Percentiles rank a stretch among this genome's conserved stretches.
phyloP scores from a whole-genome alignment of 2,797 vertebrate species.

The Sciurus carolinensis region DNA sequence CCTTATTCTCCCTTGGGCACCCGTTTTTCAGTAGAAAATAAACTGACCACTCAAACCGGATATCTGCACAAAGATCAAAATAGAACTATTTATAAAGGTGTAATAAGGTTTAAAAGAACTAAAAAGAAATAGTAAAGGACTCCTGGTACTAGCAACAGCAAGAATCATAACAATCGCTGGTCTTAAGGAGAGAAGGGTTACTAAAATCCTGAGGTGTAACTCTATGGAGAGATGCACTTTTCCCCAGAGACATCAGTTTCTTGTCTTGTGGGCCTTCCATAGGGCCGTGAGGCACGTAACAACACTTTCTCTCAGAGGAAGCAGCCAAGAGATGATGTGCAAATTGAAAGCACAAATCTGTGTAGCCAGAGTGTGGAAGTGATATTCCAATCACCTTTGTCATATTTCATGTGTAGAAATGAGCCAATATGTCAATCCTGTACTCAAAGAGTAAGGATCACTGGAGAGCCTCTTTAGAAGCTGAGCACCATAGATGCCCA shows the following conservation, averaged over 20 bases:
- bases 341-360: neutral
- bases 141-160: neutral
- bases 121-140: neutral
- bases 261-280: neutral
- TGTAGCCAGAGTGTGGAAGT: neutral
- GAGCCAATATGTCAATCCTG: neutral
- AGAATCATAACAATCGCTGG: neutral
- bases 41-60: too few relatives aligned
- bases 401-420: neutral
- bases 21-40: neutral
- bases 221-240: neutral
- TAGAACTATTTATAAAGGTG: neutral
- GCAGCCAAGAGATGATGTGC: neutral
- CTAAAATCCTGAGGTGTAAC: neutral
- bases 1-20: neutral
- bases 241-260: neutral
- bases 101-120: neutral
- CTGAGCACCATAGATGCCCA: neutral
- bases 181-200: neutral
- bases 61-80: neutral
- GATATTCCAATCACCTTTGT: neutral
- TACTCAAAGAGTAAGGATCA: neutral
- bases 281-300: neutral
- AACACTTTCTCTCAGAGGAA: neutral
- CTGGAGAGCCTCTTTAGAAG: neutral